These are phyloP conservation scores for Stenolophus ochropezus DNA, from an alignment of 2,888 invertebrate genomes.

Conservation along the genomic window DNA sequence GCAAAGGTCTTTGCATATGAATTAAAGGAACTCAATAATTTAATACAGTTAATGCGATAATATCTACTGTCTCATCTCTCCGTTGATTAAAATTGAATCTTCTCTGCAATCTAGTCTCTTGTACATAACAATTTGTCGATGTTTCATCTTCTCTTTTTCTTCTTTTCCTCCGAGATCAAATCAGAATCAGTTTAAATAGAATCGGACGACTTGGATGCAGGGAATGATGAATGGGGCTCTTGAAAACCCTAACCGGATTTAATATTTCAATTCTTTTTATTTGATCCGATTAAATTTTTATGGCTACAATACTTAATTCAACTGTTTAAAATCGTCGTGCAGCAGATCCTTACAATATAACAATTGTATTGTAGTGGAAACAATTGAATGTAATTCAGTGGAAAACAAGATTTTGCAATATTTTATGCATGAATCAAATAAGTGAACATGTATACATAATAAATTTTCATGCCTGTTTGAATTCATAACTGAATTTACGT, in stretches of 20 bases:
- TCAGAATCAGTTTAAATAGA: constrained; percentile 16
- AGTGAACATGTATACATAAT: too few relatives aligned
- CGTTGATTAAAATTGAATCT: constrained; percentile 10
- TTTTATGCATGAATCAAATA: not conserved
- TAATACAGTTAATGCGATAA: not conserved
- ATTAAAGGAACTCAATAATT: not conserved
- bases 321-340: not conserved
- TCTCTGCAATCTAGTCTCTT: constrained; percentile 3
- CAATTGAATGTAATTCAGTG: not conserved
- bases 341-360: not conserved
- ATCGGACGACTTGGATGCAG: not conserved
- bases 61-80: not conserved
- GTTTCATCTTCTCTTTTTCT: not conserved
- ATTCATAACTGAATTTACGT: too few relatives aligned
- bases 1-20: too few relatives aligned
- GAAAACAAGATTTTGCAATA: not conserved
- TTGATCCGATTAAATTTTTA: constrained; percentile 9
- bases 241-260: constrained; percentile 24
- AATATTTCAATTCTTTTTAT: constrained; percentile 27
- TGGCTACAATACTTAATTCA: too few relatives aligned
- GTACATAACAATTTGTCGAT: constrained; percentile 8
- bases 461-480: not conserved
- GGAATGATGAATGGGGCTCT: not conserved
- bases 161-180: constrained; percentile 5
- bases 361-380: not conserved